phyloP scores from a whole-genome alignment of 2,888 invertebrate genomes.

The Nineta flava region DNA sequence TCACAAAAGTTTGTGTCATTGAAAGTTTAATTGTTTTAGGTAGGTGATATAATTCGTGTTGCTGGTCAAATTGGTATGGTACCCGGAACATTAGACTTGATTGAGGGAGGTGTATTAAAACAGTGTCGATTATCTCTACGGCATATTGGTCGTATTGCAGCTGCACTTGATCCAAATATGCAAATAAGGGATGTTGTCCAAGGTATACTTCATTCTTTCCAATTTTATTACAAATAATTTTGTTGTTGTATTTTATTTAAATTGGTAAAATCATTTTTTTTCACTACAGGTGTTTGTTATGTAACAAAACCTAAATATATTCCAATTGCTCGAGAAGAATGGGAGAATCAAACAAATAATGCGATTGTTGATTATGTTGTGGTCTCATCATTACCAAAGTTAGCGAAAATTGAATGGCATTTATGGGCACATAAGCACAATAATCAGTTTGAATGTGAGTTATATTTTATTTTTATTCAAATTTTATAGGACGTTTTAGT shows the following conservation, averaged over 20 bases:
- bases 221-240: neutral
- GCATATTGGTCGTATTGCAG: constrained; percentile 68
- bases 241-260: neutral
- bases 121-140: constrained; percentile 73
- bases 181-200: constrained; percentile 71
- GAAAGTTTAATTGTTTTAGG: constrained; percentile 29
- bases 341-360: constrained; percentile 70
- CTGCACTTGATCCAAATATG: constrained; percentile 61
- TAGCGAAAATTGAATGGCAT: constrained; percentile 81
- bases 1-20: constrained; percentile 19
- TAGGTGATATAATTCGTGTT: constrained; percentile 68
- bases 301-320: constrained; percentile 56
- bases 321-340: constrained; percentile 59
- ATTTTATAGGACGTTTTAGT: neutral
- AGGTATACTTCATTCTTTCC: constrained; percentile 24
- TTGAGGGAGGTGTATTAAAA: constrained; percentile 60
- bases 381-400: constrained; percentile 62
- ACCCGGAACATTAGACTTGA: constrained; percentile 60
- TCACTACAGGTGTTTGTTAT: constrained; percentile 63
- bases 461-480: constrained; percentile 12
- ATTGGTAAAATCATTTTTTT: neutral
- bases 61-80: constrained; percentile 88
- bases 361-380: constrained; percentile 79
- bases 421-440: constrained; percentile 83
- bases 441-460: constrained; percentile 70